Conservation (phyloP, 53 echinoderm and acorn worm species). For the Pentamera pediparva region DNA sequence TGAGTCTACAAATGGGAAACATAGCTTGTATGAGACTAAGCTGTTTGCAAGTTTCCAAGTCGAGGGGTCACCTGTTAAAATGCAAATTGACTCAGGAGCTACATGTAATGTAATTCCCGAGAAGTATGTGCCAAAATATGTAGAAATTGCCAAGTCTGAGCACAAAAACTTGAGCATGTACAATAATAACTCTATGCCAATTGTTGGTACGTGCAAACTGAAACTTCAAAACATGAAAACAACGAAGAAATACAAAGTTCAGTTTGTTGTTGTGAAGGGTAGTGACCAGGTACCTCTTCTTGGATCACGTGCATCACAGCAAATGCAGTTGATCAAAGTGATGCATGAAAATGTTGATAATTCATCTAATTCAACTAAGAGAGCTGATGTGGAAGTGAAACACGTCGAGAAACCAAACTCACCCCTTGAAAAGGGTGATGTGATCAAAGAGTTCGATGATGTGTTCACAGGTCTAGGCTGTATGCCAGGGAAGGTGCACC, state of each 20-base stretch:
- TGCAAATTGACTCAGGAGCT: slow-evolving; percentile 30
- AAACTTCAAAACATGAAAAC: slow-evolving; percentile 38
- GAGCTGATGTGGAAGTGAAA: too few species aligned
- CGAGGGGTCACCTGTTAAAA: slow-evolving; percentile 1
- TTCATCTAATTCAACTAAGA: slow-evolving; percentile 6
- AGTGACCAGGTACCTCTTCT: slow-evolving; percentile 9
- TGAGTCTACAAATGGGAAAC: not conserved
- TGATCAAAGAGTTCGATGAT: not conserved
- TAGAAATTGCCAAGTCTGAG: not conserved
- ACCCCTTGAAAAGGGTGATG: not conserved
- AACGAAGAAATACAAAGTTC: slow-evolving; percentile 25
- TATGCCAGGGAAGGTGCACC: slow-evolving; percentile 40
- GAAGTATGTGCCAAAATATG: slow-evolving; percentile 2
- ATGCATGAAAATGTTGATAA: slow-evolving; percentile 36
- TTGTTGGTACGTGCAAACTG: slow-evolving; percentile 23
- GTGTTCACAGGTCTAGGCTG: slow-evolving; percentile 40
- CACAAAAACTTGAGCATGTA: slow-evolving; percentile 17
- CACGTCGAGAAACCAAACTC: not conserved
- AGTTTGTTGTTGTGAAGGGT: slow-evolving; percentile 37
- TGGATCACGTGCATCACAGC: slow-evolving; percentile 40
- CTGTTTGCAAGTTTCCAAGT: not conserved
- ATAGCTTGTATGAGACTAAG: slow-evolving; percentile 1
- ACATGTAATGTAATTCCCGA: slow-evolving; percentile 17
- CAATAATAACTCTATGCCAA: slow-evolving; percentile 3
- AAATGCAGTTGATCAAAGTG: slow-evolving; percentile 44